Evolutionary conservation across 2,797 vertebrate species (phyloP), one percentile per base, ranked within the genome.

Genomic region (Chanos chanos): DNA sequence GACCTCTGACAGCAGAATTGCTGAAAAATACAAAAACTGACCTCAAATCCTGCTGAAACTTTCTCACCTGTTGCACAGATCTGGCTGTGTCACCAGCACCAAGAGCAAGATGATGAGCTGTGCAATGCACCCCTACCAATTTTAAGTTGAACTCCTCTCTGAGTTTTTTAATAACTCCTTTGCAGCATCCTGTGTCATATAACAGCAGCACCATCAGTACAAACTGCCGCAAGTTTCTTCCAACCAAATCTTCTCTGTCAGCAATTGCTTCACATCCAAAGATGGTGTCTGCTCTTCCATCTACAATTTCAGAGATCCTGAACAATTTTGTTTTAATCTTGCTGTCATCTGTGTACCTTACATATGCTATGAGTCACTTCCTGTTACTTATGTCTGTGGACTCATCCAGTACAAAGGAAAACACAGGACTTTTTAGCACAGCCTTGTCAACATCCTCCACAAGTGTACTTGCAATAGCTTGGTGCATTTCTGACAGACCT

Each of bases 21-120:
- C 33, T 61, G 19, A 54, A 47, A 63, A 44, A 61, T n/a, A 40
- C 28, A 45, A 50, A 31, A 48, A 56, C 24, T 19, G 7, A 13
- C 7, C 24, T 43, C n/a, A 65, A 58, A 57, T 44, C 63, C 7
- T 67, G 39, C 34, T 48, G 13, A 48, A 61, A 61, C 16, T 33
- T 53, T 55, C 67, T 67, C 41, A 61, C 31, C 31, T 61, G 48
- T 67, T 39, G 1, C 24, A 48, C 64, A 31, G 22, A 45, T 28
- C 22, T 66, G 37, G 55, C 22, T 59, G 28, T 45, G 21, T 57
- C 62, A 57, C 52, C 64, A 28, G 28, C 50, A 47, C 1, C 15
- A 27, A 16, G 40, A 36, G 31, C 30, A 25, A 64, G 51, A 43
- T 7, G 10, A 4, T 27, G 40, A 19, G 40, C 21, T 59, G 43